Evolutionary conservation across 2,888 invertebrate species (phyloP), one percentile per base, ranked within the genome.

Genomic region (Dione vanillae): DNA sequence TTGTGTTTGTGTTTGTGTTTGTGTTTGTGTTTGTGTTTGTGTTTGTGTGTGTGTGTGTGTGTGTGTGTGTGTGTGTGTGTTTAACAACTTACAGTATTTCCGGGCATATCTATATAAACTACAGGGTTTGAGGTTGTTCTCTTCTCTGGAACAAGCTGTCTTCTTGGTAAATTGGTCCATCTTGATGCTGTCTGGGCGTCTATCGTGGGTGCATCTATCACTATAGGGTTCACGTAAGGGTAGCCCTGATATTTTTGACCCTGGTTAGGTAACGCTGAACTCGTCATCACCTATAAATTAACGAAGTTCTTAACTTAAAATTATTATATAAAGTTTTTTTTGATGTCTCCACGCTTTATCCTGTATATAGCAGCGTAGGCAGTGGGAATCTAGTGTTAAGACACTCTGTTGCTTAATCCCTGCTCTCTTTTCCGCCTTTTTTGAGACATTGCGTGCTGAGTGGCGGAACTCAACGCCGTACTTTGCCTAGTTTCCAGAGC

Each of bases 171-270:
- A 65, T 87, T 79, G 8, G 78, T 68, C 86, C 88, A 89, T 20
- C 77, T 75, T 0, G 83, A 78, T 0, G 87, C 86, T 0, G 82
- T 78, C 0, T 78, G 80, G 0, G 85, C 70, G 59, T 83, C 85
- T 1, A 90, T 70, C 0, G 83, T 74, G 0, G 87, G 88, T 0
- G 82, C 85, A 19, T 89, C 91, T 0, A 77, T 81, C 0, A 85
- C 84, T 0, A 78, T 76, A 0, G 87, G 86, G 47, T 83, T 84
- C 3, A 81, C 77, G 76, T 88, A 90, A 0, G 91, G 91, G 64
- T 87, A 92, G 0, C 91, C 91, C 47, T 88, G 90, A 77, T 91
- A 91, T 0, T 78, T 80, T 0, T 78, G 72, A 9, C 62, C 70
- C 3, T 73, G 69, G 40, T 47, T 73, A 35, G 74, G 41, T 9